Percentiles rank a stretch among this genome's conserved stretches.
These are phyloP conservation scores for Hofmannophila pseudospretella DNA, from an alignment of 2,888 invertebrate genomes.

Conservation along the genomic window DNA sequence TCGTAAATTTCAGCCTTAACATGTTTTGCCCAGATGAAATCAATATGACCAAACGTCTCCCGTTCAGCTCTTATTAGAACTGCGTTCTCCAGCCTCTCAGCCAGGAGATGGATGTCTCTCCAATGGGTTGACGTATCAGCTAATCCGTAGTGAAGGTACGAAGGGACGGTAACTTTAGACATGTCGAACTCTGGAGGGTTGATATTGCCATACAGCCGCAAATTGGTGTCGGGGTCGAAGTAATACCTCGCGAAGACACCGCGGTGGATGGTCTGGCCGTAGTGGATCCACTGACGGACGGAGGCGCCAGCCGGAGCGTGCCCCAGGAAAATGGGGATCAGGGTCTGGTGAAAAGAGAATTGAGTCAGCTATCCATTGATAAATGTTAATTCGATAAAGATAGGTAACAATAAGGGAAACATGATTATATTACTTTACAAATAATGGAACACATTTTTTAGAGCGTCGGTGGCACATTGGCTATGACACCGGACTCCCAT, in stretches of 20 bases:
- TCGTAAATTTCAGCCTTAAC: slow-evolving; percentile 28
- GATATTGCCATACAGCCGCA: slow-evolving; percentile 28
- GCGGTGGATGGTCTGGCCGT: slow-evolving; percentile 37
- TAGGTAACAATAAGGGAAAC: too few relatives aligned
- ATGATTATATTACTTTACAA: too few relatives aligned
- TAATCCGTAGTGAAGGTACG: slow-evolving; percentile 37
- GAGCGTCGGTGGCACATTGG: too few relatives aligned
- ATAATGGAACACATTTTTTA: too few relatives aligned
- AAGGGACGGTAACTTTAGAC: slow-evolving; percentile 25
- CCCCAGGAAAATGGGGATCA: slow-evolving; percentile 39
- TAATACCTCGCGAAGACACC: slow-evolving; percentile 39
- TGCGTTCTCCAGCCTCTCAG: slow-evolving; percentile 26
- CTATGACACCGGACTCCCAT: too few relatives aligned
- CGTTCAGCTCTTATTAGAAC: slow-evolving; percentile 19
- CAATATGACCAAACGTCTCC: slow-evolving; percentile 35
- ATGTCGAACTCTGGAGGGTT: slow-evolving; percentile 40
- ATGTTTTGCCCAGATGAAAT: slow-evolving; percentile 40
- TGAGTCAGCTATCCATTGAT: neutral
- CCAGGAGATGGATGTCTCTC: slow-evolving; percentile 28
- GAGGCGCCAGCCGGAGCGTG: slow-evolving; percentile 47
- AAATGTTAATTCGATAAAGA: too few relatives aligned
- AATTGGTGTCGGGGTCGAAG: slow-evolving; percentile 27
- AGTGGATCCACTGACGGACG: slow-evolving; percentile 43
- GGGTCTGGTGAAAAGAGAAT: slow-evolving; percentile 26
- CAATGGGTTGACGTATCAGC: slow-evolving; percentile 27